Percentiles rank a stretch among this genome's conserved stretches.
Conservation (phyloP, 2,113 vertebrate genomes). For the Rhinolophus ferrumequinum region DNA sequence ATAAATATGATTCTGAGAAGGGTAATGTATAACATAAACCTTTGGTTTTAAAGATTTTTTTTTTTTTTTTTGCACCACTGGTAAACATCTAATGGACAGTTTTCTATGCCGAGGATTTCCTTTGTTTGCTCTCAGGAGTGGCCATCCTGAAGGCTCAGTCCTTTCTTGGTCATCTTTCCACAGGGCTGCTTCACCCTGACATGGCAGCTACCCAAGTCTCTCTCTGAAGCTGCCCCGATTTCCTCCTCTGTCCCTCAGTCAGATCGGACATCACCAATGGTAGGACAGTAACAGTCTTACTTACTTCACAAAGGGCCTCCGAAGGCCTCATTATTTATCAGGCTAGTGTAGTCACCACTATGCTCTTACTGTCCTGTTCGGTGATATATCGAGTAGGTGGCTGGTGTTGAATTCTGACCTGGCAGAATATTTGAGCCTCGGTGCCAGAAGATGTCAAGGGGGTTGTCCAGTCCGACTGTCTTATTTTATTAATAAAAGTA, state of each 20-base stretch:
- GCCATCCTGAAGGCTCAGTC: not conserved
- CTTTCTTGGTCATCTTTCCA: not conserved
- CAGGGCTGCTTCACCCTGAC: not conserved
- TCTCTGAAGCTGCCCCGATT: not conserved
- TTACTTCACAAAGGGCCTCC: not conserved
- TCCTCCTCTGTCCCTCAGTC: not conserved
- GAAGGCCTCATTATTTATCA: not conserved
- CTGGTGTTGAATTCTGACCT: not conserved
- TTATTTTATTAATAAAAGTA: not conserved
- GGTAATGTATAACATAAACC: not conserved
- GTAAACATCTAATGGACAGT: not conserved
- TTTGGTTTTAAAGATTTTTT: not conserved
- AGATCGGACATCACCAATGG: not conserved
- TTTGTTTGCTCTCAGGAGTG: not conserved
- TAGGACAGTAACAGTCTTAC: not conserved
- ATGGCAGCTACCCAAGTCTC: not conserved
- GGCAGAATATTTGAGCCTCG: not conserved
- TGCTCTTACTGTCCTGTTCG: not conserved
- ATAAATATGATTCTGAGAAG: not conserved
- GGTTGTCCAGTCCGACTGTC: not conserved
- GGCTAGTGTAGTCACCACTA: not conserved
- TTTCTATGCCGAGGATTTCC: not conserved
- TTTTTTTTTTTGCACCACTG: not conserved
- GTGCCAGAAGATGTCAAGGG: not conserved
- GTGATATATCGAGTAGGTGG: not conserved